These are phyloP conservation scores for Salvelinus alpinus DNA, from an alignment of 2,113 vertebrate genomes.

Conservation along the genomic window DNA sequence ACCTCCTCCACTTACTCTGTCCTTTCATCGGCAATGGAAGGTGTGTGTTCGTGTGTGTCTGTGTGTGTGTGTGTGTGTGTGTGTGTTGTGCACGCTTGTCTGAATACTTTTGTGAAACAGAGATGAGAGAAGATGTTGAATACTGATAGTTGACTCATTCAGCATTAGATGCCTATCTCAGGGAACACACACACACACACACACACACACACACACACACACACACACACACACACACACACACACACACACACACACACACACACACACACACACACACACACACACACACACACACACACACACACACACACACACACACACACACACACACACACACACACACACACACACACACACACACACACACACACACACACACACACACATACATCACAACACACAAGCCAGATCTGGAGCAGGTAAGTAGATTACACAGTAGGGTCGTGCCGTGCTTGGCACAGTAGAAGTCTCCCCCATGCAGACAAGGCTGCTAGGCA, in stretches of 20 bases:
- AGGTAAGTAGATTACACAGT: background rate
- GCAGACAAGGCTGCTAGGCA: background rate
- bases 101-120: background rate
- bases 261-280: background rate
- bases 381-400: background rate
- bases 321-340: background rate
- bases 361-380: background rate
- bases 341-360: background rate
- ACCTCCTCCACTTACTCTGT: constrained; percentile 15
- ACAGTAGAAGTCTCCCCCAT: background rate
- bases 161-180: too few relatives aligned
- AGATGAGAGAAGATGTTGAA: too few relatives aligned
- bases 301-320: background rate
- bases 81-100: background rate
- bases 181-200: background rate
- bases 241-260: background rate
- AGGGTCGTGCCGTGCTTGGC: too few relatives aligned
- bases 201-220: background rate
- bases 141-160: too few relatives aligned
- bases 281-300: background rate
- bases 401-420: background rate
- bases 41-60: background rate
- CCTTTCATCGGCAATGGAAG: background rate
- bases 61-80: background rate
- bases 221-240: background rate